Base-by-base conservation (phyloP, 1,140 invertebrate species). In the Zophobas morio region DNA sequence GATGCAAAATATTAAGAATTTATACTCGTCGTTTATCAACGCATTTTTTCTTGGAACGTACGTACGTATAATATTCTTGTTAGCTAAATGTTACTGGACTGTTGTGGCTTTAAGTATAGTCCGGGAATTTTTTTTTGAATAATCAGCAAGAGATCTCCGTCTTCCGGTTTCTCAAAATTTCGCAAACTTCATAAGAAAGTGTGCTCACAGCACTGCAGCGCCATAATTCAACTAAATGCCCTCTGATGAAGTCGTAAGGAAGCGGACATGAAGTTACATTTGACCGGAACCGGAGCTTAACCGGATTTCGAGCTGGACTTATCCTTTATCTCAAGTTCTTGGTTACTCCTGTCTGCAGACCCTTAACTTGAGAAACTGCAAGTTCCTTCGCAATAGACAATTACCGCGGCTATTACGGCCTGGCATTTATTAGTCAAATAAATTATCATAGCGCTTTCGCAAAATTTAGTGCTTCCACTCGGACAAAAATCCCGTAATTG, bases 211-310 rank as follows among this genome's bases (percentile, higher is more conserved):
- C 20, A 20, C 20, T 20, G 8, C n/a, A 5, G 6, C 4, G 5
- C 37, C 20, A 66, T 66, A 66, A 66, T 33, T 66, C 60, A 66
- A 66, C 60, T 66, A 66, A 66, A 66, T 66, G 60, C 39, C 37
- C 60, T 37, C 39, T 66, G 60, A 66, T 66, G 39, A 66, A 66
- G 60, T 66, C 60, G 60, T 66, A 66, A 73, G 71, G 71, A 73
- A 73, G 54, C 49, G 70, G 70, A 72, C 70, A 72, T 54, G 70
- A 72, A 74, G 53, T 74, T 74, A 74, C 72, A 74, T 74, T 74
- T 74, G 72, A 74, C 72, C 72, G 72, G 72, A 74, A 74, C 72
- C 72, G 72, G 72, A 74, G 72, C 72, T 74, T 74, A 74, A 74
- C 72, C 72, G 72, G 72, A 74, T 74, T 57, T 57, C 36, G 46